These are phyloP conservation scores for Channa argus DNA, from an alignment of 2,113 vertebrate species.

Conservation along the genomic window DNA sequence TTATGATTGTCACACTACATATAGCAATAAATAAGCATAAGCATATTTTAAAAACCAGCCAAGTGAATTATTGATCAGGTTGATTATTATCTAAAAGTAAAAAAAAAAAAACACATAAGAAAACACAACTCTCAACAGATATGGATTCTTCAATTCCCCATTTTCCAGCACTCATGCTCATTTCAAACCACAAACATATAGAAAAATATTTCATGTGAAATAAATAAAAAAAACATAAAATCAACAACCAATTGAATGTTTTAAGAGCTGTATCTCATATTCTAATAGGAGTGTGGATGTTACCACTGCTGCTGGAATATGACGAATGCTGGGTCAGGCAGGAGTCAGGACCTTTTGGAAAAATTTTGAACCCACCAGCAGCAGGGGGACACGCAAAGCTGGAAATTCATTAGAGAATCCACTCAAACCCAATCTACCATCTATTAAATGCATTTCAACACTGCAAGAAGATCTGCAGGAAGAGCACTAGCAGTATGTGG, in stretches of 20 bases:
- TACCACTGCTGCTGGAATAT: constrained; percentile 8
- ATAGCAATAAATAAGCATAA: too few species aligned
- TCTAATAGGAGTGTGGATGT: constrained; percentile 31
- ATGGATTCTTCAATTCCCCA: background rate
- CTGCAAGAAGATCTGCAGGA: background rate
- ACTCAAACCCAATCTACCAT: too few species aligned
- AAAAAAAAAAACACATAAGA: too few species aligned
- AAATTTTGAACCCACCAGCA: constrained; percentile 59
- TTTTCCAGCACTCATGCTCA: background rate
- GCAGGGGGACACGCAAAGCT: constrained; percentile 6
- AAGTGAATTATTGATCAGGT: too few species aligned
- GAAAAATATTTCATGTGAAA: background rate
- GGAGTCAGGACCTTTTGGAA: constrained; percentile 33
- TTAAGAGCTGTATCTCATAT: constrained; percentile 32
- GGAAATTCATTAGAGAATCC: background rate
- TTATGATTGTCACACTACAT: too few species aligned
- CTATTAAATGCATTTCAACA: background rate
- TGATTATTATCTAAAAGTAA: too few species aligned
- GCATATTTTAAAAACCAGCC: too few species aligned
- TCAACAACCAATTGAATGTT: constrained; percentile 44
- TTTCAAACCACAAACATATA: background rate
- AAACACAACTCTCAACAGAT: background rate
- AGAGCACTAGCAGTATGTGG: constrained; percentile 12
- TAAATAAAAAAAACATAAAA: constrained; percentile 10
- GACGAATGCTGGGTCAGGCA: background rate